Base-by-base conservation (phyloP, 2,888 invertebrate species). In the Habroteleia sp. region DNA sequence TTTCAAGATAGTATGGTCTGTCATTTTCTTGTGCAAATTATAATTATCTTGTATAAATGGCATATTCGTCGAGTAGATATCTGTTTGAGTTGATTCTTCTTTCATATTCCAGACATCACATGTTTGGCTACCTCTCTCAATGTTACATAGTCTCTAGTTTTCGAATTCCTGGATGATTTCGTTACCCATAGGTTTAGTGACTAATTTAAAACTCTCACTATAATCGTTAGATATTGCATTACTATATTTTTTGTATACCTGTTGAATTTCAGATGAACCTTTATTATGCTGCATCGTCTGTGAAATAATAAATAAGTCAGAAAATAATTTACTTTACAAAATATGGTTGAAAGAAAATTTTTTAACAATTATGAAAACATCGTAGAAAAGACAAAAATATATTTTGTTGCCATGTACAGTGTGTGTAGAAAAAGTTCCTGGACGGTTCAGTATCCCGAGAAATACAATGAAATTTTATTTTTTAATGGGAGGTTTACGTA, bases 61-160 rank as follows among this genome's bases (percentile, higher is more conserved):
- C 29, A 35, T 17, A 8, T n/a, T 31, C 25, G 63, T 5, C 3
- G 41, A 41, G 4, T 46, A 29, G 2, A 42, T 14, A 11, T 79
- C 77, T 1, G 82, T 81, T 33, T 82, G 82, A 1, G 74, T 41
- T 3, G 68, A 73, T 41, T 73, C 79, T 7, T 78, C 76, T 4
- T 35, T 44, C 20, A 14, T 35, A 20, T 76, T 72, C 27, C 35
- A 44, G 5, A 13, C 8, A n/a, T 8, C 6, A 13, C 50, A 17
- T 1, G 74, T 75, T 29, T 75, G 74, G 10, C 63, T 35, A 1
- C 65, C 14, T 13, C 33, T 33, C 7, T 75, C 75, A 4, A 63
- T n/a, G 0, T 54, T 41, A 13, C 41, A 39, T 10, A 20, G 1
- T 31, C 41, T 65, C 10, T 48, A 50, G 16, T 50, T 39, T 0